A percentile compares a stretch with the other conserved stretches of the same genome.
Conservation (phyloP, 2,888 invertebrate genomes). For the Morpho deidamia region DNA sequence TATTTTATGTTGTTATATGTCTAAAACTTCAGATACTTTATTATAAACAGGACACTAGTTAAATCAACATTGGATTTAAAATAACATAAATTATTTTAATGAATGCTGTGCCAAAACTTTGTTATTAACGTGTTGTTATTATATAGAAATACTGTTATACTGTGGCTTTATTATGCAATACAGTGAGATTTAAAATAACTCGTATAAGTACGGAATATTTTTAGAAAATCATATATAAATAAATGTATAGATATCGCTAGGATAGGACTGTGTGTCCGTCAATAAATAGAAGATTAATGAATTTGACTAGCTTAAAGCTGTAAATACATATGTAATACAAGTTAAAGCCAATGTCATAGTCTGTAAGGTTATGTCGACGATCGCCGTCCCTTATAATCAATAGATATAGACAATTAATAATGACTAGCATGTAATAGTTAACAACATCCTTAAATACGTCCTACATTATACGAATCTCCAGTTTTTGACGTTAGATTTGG, state of each 20-base stretch:
- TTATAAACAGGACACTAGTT: no score
- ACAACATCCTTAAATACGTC: conserved; percentile 69
- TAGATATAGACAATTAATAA: conserved; percentile 64
- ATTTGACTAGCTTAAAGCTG: conserved; percentile 74
- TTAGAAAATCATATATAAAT: conserved; percentile 69
- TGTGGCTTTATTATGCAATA: conserved; percentile 6
- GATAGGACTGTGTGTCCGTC: conserved; percentile 42
- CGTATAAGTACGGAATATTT: conserved; percentile 61
- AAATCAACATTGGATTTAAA: no score
- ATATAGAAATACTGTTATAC: no score
- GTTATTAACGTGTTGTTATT: no score
- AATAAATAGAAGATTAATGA: conserved; percentile 67
- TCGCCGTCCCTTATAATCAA: conserved; percentile 57
- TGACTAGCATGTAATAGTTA: conserved; percentile 71
- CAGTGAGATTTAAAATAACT: conserved; percentile 18
- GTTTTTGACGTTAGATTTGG: no score
- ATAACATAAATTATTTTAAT: not conserved
- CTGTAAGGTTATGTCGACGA: conserved; percentile 75
- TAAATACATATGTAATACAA: conserved; percentile 64
- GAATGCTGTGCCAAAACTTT: conserved; percentile 13
- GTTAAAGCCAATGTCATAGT: conserved; percentile 79
- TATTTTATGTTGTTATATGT: no score
- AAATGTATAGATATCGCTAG: conserved; percentile 65
- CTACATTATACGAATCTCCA: conserved; percentile 29
- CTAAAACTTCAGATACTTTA: no score